Percentiles rank a stretch among this genome's conserved stretches.
phyloP scores from a whole-genome alignment of 1,140 invertebrate genomes.

The Cyclargus thomasi region DNA sequence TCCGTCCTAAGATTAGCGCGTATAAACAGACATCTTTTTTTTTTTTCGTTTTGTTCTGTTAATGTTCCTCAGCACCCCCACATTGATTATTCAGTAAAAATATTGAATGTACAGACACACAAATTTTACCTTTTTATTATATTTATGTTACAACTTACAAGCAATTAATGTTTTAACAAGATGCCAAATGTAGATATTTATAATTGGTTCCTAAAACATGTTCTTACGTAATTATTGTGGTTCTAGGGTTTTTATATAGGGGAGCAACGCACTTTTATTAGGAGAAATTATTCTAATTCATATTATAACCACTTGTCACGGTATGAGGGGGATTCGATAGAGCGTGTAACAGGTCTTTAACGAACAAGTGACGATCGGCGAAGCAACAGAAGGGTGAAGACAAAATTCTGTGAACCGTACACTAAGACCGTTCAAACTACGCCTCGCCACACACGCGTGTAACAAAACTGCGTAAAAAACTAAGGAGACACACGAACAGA shows the following conservation, averaged over 20 bases:
- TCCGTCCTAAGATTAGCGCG: too few species aligned
- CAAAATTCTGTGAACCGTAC: too few species aligned
- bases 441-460: too few species aligned
- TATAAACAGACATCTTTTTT: too few species aligned
- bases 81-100: too few species aligned
- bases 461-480: too few species aligned
- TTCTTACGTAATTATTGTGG: slow-evolving; percentile 6
- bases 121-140: too few species aligned
- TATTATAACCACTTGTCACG: not conserved
- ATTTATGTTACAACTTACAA: not conserved
- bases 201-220: slow-evolving; percentile 12
- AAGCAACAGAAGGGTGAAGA: not conserved
- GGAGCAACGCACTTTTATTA: slow-evolving; percentile 6
- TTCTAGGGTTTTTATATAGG: not conserved
- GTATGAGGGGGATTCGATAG: not conserved
- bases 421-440: too few species aligned
- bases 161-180: not conserved
- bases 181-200: slow-evolving; percentile 8
- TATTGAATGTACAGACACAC: too few species aligned
- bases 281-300: not conserved
- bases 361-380: not conserved
- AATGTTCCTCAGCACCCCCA: too few species aligned
- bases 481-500: too few species aligned
- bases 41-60: too few species aligned
- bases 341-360: not conserved